Evolutionary conservation across 1,140 invertebrate species (phyloP), one percentile per base, ranked within the genome.

Genomic region (Lucilia sericata): DNA sequence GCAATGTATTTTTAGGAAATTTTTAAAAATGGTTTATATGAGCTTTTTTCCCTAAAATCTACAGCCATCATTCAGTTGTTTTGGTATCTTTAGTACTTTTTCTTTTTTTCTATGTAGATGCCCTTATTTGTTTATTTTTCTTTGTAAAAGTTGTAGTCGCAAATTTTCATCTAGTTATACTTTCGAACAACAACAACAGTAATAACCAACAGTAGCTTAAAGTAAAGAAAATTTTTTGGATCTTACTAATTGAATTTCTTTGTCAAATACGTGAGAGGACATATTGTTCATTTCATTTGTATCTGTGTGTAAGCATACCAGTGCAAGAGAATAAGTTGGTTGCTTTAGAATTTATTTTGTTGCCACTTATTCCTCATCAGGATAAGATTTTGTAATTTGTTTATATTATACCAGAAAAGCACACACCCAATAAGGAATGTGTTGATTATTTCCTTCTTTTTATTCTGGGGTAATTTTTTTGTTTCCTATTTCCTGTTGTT

Each of bases 191-290:
- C 60, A 21, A 70, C 19, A 70, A 70, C 60, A 70, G n/a, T n/a
- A n/a, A n/a, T n/a, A n/a, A n/a, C n/a, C n/a, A 60, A 60, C 14
- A 60, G 55, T n/a, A 60, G 55, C 55, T 60, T 30, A 17, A 75
- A 78, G 42, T 80, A 49, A 30, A 49, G 12, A 51, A 80, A 80
- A 51, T 49, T 21, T 30, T 80, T 21, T 80, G 76, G n/a, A 42
- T 80, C 47, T 80, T 49, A 80, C 76, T 80, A 80, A 80, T 80
- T 80, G 76, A 80, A 80, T 80, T 80, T 80, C 76, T 80, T 80
- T 80, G 76, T 80, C 76, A 80, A 80, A 80, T 80, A 80, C 76
- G 76, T 80, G 76, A 80, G 76, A 80, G 76, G 76, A 80, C 76
- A 80, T 25, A 49, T 51, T 78, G 75, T 70, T 70, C 65, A 70